Conservation (phyloP, 2,797 vertebrate genomes). For the Falco peregrinus region DNA sequence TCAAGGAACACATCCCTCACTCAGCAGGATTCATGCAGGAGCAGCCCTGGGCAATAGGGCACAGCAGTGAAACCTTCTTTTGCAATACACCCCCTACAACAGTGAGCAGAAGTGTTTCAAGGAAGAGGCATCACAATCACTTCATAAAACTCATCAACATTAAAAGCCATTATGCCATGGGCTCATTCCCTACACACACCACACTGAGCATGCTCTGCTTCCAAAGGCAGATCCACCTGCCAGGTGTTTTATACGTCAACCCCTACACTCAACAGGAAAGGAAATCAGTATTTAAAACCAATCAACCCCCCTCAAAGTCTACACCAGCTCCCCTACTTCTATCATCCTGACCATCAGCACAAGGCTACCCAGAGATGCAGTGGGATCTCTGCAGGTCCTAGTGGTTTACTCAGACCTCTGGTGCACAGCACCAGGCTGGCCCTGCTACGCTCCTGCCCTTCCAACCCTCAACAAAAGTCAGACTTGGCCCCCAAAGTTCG, state of each 20-base stretch:
- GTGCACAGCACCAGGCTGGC: neutral
- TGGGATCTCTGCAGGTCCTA: neutral
- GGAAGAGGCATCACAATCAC: neutral
- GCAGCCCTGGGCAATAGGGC: neutral
- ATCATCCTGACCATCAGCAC: neutral
- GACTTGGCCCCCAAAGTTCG: neutral
- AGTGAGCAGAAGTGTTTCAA: neutral
- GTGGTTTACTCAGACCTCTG: neutral
- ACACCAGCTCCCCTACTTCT: neutral
- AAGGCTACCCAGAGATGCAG: neutral
- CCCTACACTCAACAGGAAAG: neutral
- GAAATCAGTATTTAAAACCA: neutral
- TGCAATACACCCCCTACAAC: accelerated
- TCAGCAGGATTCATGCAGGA: neutral
- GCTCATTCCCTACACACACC: neutral
- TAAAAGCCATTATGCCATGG: neutral
- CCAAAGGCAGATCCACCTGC: neutral
- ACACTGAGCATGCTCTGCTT: neutral
- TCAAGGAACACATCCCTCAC: neutral
- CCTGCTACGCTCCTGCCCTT: neutral
- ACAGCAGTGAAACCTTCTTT: neutral
- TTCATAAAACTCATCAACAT: neutral
- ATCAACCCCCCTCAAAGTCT: neutral
- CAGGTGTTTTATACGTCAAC: neutral
- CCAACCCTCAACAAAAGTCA: neutral